Conservation (phyloP, 2,113 vertebrate species). For the Pyrgilauda ruficollis region DNA sequence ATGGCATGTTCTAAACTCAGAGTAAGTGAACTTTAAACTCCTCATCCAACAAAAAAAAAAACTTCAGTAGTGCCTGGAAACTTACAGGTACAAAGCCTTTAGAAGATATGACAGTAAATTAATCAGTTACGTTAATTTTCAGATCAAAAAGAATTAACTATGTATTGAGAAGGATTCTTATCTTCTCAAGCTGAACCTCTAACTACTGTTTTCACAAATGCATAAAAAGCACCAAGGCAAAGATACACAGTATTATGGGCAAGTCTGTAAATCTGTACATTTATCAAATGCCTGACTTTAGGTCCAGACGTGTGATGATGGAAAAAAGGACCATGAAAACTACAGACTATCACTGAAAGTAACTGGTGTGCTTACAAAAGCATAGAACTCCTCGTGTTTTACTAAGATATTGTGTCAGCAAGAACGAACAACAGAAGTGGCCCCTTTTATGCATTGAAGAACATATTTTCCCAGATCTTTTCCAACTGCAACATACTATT, state of each 20-base stretch:
- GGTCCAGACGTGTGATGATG: neutral
- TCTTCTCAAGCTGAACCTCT: neutral
- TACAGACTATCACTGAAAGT: neutral
- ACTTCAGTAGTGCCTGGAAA: neutral
- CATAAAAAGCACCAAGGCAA: neutral
- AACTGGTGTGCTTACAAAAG: neutral
- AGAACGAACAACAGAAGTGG: neutral
- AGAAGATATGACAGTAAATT: neutral
- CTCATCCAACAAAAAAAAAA: neutral
- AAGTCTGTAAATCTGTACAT: neutral
- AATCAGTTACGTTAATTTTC: neutral
- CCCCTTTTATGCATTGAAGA: neutral
- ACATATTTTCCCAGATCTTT: neutral
- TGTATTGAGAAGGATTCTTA: neutral
- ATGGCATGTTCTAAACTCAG: neutral
- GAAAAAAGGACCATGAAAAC: neutral
- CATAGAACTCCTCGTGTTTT: neutral
- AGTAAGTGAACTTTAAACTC: neutral
- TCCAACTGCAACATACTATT: neutral
- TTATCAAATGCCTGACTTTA: neutral
- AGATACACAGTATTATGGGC: neutral
- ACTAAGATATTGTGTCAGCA: neutral
- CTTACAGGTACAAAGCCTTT: neutral
- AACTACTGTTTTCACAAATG: neutral
- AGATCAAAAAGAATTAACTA: neutral